These are phyloP conservation scores for Catagonus wagneri DNA, from an alignment of 2,113 vertebrate species.

Conservation along the genomic window DNA sequence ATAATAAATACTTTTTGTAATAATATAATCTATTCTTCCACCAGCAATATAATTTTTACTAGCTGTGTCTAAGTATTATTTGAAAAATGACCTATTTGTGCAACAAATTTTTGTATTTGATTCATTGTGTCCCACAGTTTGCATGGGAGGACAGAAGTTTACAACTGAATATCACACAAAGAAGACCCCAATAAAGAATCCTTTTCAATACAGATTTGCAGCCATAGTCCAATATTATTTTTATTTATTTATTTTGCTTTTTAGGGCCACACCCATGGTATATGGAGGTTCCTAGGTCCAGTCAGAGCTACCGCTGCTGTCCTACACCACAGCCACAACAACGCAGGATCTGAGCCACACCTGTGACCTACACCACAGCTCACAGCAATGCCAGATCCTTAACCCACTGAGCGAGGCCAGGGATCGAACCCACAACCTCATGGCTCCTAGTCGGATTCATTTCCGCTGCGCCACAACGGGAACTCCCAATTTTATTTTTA, in stretches of 20 bases:
- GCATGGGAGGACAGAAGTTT: neutral
- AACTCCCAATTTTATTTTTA: neutral
- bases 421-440: no score
- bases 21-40: neutral
- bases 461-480: no score
- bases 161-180: neutral
- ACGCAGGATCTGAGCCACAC: no score
- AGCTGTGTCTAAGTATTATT: neutral
- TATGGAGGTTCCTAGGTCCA: no score
- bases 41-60: neutral
- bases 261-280: no score
- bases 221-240: neutral
- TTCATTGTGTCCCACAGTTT: neutral
- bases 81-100: neutral
- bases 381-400: no score
- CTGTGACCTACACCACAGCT: no score
- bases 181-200: neutral
- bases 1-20: neutral
- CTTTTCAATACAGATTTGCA: neutral
- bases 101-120: neutral
- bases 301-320: no score
- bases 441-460: no score
- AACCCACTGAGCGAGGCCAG: no score
- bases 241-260: no score
- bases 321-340: no score